Evolutionary conservation across 2,888 invertebrate species (phyloP).

Genomic region (Colostygia pectinataria): DNA sequence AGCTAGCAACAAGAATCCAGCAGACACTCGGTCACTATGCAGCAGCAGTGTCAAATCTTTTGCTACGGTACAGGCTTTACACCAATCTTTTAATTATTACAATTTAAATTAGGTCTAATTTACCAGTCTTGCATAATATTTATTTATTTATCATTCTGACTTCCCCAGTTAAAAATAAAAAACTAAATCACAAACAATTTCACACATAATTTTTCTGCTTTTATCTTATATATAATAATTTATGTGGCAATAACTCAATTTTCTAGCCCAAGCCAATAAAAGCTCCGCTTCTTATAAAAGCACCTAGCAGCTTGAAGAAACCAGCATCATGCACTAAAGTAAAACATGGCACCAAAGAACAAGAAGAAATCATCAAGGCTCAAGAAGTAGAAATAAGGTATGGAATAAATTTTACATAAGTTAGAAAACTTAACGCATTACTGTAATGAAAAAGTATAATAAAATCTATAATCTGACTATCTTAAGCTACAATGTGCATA

Average conservation of each 20-base stretch:
- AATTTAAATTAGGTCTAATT: too few species aligned
- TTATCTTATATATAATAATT: neutral
- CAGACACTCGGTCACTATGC: constrained; percentile 63
- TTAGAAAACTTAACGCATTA: too few species aligned
- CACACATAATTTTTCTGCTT: too few species aligned
- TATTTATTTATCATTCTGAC: too few species aligned
- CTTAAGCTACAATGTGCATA: too few species aligned
- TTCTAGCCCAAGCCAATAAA: constrained; percentile 68
- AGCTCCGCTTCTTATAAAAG: constrained; percentile 39
- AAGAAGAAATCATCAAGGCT: constrained; percentile 64
- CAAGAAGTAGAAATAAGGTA: constrained; percentile 78
- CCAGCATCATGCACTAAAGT: constrained; percentile 33
- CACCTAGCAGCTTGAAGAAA: constrained; percentile 52
- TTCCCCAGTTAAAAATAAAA: too few species aligned
- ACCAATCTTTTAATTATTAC: too few species aligned
- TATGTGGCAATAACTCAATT: neutral
- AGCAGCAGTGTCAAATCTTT: constrained; percentile 68
- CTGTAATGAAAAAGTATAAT: too few species aligned
- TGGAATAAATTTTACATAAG: neutral
- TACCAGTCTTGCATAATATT: too few species aligned
- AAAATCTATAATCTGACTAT: too few species aligned
- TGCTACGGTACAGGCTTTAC: constrained; percentile 58
- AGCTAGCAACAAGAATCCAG: constrained; percentile 22
- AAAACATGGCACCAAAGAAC: constrained; percentile 42
- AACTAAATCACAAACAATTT: too few species aligned